These are phyloP conservation scores for Schizopygopsis pylzovi DNA, from an alignment of 2,797 vertebrate species.

Conservation along the genomic window DNA sequence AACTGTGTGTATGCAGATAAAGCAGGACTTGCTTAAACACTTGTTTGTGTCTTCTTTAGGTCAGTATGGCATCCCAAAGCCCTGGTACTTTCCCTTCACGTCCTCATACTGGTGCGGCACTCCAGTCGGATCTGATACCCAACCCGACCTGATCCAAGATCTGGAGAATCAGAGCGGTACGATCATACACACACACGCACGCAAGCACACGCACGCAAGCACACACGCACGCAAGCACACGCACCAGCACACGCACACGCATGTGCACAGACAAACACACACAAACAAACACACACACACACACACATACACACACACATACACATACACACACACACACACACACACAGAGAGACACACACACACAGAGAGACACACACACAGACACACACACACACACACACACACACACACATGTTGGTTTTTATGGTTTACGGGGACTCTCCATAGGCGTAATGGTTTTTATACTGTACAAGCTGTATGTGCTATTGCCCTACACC, in stretches of 20 bases:
- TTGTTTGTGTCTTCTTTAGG: slow-evolving; percentile 74
- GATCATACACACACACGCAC: background rate
- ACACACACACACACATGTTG: background rate
- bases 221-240: no score
- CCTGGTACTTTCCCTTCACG: slow-evolving; percentile 94
- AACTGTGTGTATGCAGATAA: background rate
- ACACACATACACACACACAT: background rate
- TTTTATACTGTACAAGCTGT: no score
- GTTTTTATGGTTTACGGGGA: no score
- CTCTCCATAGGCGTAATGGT: no score
- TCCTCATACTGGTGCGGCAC: slow-evolving; percentile 90
- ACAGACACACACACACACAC: background rate
- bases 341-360: background rate
- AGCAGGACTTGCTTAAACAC: background rate
- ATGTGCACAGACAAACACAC: background rate
- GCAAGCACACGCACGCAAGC: background rate
- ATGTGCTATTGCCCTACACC: no score
- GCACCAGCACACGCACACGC: background rate
- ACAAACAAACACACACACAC: background rate
- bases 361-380: background rate
- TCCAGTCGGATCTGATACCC: slow-evolving; percentile 61
- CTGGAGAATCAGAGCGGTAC: slow-evolving; percentile 71
- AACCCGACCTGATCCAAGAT: slow-evolving; percentile 67
- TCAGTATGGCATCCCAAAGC: slow-evolving; percentile 93
- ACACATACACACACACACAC: background rate